Evolutionary conservation across 2,797 vertebrate species (phyloP).

Genomic region (Epinephelus malabaricus): DNA sequence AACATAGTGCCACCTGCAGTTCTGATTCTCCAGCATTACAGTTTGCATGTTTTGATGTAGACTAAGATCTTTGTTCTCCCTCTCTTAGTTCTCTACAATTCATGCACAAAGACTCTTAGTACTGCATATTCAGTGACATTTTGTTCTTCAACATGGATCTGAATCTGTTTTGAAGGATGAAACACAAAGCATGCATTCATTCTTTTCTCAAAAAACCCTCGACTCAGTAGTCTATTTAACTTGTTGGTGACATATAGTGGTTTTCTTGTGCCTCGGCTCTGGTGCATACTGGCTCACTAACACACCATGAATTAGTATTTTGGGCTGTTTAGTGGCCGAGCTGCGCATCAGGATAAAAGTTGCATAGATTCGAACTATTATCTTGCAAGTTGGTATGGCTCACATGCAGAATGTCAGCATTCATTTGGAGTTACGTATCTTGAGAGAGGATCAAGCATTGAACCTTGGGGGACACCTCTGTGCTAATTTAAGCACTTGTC

Average conservation of each 20-base stretch:
- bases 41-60: not conserved
- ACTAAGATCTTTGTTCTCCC: not conserved
- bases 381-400: too few species aligned
- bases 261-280: not conserved
- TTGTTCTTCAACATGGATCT: not conserved
- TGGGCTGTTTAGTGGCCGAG: too few species aligned
- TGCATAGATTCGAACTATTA: too few species aligned
- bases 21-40: not conserved
- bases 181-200: conserved; percentile 1
- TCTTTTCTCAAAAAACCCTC: not conserved
- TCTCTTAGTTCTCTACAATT: not conserved
- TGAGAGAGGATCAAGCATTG: too few species aligned
- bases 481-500: too few species aligned
- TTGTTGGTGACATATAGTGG: not conserved
- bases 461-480: too few species aligned
- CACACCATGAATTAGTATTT: too few species aligned
- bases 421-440: too few species aligned
- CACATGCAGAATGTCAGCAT: too few species aligned
- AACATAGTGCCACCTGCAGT: not conserved
- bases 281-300: too few species aligned
- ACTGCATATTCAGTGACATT: not conserved
- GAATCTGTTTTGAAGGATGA: conserved; percentile 9
- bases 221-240: not conserved
- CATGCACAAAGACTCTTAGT: conserved; percentile 4
- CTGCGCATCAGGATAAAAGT: too few species aligned